Evolutionary conservation across 2,113 vertebrate species (phyloP).

Genomic region (Benthochromis sp.): DNA sequence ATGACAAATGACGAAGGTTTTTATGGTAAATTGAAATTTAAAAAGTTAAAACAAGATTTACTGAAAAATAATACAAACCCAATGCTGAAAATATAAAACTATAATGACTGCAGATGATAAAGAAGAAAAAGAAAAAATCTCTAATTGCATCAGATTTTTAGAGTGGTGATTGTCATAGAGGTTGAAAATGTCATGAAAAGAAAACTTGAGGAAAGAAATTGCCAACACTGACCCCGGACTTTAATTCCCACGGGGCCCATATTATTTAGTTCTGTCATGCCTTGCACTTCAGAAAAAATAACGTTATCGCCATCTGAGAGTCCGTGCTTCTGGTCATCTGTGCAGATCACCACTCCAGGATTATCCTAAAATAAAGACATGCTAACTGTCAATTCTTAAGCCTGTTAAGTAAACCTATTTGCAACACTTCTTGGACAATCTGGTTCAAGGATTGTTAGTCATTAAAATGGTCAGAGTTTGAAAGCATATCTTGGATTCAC

Average conservation of each 20-base stretch:
- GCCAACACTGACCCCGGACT: conserved; percentile 59
- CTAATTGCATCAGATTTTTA: neutral
- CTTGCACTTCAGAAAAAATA: conserved; percentile 76
- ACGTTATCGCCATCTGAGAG: conserved; percentile 66
- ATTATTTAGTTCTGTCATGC: conserved; percentile 84
- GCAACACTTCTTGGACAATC: neutral
- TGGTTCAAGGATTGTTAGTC: neutral
- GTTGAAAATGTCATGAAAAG: neutral
- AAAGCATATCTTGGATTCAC: neutral
- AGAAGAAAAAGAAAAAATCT: neutral
- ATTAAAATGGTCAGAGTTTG: neutral
- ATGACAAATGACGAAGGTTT: neutral
- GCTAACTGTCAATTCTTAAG: neutral
- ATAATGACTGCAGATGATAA: neutral
- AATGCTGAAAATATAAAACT: neutral
- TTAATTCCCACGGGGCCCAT: conserved; percentile 54
- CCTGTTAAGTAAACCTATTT: neutral
- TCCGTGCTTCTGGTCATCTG: conserved; percentile 1
- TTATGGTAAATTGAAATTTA: neutral
- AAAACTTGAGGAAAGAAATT: neutral
- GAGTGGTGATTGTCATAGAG: neutral
- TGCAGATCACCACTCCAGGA: conserved; percentile 75
- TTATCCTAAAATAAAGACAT: conserved; percentile 51
- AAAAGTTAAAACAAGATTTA: neutral
- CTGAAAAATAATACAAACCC: neutral